Evolutionary conservation across 1,140 invertebrate genomes (phyloP).

Genomic region (Linepithema humile): DNA sequence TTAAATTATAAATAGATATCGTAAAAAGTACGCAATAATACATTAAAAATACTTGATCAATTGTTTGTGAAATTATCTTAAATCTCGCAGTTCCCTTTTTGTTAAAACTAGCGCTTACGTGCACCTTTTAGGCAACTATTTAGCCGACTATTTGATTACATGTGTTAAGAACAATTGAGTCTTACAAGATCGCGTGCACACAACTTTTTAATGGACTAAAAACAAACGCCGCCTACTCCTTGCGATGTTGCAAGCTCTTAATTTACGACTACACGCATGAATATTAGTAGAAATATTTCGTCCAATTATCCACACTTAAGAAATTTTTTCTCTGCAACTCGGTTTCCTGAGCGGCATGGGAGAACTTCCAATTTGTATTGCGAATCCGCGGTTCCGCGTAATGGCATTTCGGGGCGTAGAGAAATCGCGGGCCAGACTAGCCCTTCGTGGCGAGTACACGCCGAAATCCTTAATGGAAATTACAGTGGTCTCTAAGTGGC

Average conservation of each 20-base stretch:
- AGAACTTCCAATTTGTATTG: slow-evolving; percentile 13
- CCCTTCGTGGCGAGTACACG: slow-evolving; percentile 66
- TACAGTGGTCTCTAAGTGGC: slow-evolving; percentile 80
- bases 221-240: too few species aligned
- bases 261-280: too few species aligned
- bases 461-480: slow-evolving; percentile 79
- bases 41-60: too few species aligned
- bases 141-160: too few species aligned
- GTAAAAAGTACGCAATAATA: not conserved
- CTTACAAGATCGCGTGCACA: too few species aligned
- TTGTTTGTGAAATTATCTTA: too few species aligned
- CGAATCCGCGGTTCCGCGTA: slow-evolving; percentile 61
- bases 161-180: too few species aligned
- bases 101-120: too few species aligned
- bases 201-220: too few species aligned
- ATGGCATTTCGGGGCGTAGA: slow-evolving; percentile 52
- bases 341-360: slow-evolving; percentile 7
- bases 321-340: not conserved
- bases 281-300: not conserved
- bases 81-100: too few species aligned
- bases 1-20: not conserved
- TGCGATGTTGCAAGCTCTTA: too few species aligned
- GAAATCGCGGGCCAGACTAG: slow-evolving; percentile 31
- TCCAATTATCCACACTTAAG: not conserved
- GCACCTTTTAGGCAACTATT: too few species aligned